Base-by-base conservation (phyloP, 2,888 invertebrate genomes). In the Sympetrum striolatum region DNA sequence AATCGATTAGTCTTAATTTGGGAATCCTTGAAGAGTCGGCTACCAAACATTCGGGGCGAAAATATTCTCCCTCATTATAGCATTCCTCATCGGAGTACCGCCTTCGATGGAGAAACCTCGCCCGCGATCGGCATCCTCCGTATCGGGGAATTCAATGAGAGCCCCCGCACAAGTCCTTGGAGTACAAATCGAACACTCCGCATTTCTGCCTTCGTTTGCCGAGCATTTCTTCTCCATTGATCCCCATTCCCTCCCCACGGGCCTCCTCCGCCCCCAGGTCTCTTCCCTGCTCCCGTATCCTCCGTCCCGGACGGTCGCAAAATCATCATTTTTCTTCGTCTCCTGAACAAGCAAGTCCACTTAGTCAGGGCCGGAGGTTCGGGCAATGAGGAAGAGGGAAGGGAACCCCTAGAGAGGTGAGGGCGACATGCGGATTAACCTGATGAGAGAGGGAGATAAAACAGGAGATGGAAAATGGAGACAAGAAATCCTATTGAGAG, bases 261-360 rank as follows among this genome's bases (percentile, higher is more conserved):
- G 31, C 58, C 82, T 82, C 53, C 25, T n/a, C 64, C 64, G 5
- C 35, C 82, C 44, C 82, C 18, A 22, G 18, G 82, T 37, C 82
- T 82, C 82, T 60, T 31, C 82, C n/a, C 82, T 82, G 86, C 86
- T 86, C 86, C 86, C 60, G 86, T 60, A 86, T 86, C 58, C 86
- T 86, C 22, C 58, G 53, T 82, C 82, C 82, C 31, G 86, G 60
- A 60, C 86, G 86, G 93, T 93, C 93, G 94, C 93, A 93, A 94
- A 94, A 94, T 94, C 94, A 94, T 94, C 94, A 94, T 94, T 94
- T 94, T 94, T 94, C 94, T 94, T 94, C 94, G 94, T 94, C 94
- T 93, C 92, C 93, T 93, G 94, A 94, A 94, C 94, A 94, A 94
- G 94, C 93, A 94, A 94, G 94, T 94, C 94, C 94, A 94, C 94